Conservation (phyloP, 2,113 vertebrate species). For the Stegastes partitus region DNA sequence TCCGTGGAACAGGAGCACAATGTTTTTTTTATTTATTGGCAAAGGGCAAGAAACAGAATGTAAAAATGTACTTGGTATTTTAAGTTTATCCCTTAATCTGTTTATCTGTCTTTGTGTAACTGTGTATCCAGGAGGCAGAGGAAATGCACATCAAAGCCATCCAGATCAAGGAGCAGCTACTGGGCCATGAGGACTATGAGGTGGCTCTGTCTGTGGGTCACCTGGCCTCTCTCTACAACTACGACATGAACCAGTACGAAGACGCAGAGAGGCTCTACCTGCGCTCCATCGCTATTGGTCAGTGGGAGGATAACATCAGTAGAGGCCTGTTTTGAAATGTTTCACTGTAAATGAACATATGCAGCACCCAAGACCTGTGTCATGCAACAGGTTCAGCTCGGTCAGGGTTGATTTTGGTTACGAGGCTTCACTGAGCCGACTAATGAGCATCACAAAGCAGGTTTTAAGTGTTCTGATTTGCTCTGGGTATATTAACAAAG, state of each 20-base stretch:
- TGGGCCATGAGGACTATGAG: conserved; percentile 98
- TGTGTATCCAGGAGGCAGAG: conserved; percentile 91
- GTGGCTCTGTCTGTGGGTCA: conserved; percentile 98
- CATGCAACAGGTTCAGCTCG: not conserved
- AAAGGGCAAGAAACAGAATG: not conserved
- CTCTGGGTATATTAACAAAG: no score
- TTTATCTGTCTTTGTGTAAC: not conserved
- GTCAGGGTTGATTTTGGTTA: not conserved
- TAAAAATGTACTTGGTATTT: not conserved
- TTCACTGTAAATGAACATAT: not conserved
- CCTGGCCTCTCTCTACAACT: conserved; percentile 98
- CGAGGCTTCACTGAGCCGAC: not conserved
- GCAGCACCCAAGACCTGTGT: not conserved
- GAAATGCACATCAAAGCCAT: conserved; percentile 99
- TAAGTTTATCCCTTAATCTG: not conserved
- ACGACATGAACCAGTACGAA: conserved; percentile 99
- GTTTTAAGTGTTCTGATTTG: no score
- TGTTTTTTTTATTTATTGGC: not conserved
- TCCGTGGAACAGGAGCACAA: not conserved
- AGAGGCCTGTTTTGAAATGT: not conserved
- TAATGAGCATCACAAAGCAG: not conserved
- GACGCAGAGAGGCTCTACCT: conserved; percentile 98
- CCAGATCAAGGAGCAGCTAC: conserved; percentile 98
- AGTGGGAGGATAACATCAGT: conserved; percentile 2
- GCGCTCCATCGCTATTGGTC: conserved; percentile 97